These are phyloP conservation scores for Lepidostoma basale DNA, from an alignment of 1,140 invertebrate species.

Conservation along the genomic window DNA sequence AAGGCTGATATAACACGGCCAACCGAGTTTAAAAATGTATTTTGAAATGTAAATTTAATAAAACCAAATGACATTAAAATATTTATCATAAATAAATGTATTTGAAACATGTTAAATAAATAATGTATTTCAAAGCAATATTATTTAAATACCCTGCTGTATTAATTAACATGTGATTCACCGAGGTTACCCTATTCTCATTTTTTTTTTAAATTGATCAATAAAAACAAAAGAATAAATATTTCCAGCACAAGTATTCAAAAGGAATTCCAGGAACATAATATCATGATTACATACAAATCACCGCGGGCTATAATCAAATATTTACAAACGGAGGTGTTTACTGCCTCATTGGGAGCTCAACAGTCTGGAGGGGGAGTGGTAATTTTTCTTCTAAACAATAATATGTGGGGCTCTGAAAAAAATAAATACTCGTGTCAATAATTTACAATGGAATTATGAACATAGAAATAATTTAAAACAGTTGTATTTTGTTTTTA, in stretches of 20 bases:
- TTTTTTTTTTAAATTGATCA: background rate
- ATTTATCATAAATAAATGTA: background rate
- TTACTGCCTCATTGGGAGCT: slow-evolving; percentile 12
- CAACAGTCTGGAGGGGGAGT: slow-evolving; percentile 57
- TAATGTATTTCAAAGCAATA: background rate
- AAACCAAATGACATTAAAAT: background rate
- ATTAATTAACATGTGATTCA: background rate
- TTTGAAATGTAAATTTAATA: background rate
- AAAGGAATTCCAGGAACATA: too few relatives aligned
- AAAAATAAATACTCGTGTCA: slow-evolving; percentile 17
- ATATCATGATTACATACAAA: slow-evolving; percentile 13
- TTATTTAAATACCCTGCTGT: background rate
- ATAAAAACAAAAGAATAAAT: background rate
- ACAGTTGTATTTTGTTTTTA: too few relatives aligned
- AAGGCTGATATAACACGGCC: too few relatives aligned
- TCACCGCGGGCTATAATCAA: slow-evolving; percentile 4
- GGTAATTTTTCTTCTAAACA: slow-evolving; percentile 70
- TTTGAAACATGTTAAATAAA: background rate
- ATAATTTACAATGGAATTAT: too few relatives aligned
- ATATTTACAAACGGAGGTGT: slow-evolving; percentile 17
- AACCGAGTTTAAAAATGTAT: background rate
- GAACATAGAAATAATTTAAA: too few relatives aligned
- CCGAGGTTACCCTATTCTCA: too few relatives aligned
- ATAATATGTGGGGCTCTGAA: slow-evolving; percentile 72
- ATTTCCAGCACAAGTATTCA: background rate